phyloP scores from a whole-genome alignment of 2,888 invertebrate species.

The Oxyteleia sp. region DNA sequence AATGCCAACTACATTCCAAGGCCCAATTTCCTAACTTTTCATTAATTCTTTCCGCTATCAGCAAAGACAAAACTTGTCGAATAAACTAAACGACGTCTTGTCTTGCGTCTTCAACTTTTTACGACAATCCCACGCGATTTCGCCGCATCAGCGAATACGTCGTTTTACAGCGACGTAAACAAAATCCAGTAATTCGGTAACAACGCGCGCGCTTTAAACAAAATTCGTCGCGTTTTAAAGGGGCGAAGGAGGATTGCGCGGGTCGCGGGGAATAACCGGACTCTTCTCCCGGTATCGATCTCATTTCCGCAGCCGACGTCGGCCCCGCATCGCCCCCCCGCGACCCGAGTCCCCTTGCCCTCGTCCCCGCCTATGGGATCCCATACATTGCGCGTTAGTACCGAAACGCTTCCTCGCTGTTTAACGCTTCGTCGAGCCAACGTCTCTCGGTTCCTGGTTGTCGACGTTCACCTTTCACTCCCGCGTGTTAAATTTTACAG shows the following conservation, averaged over 20 bases:
- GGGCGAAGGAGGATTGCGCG: slow-evolving; percentile 70
- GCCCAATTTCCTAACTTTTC: background rate
- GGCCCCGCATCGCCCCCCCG: slow-evolving; percentile 53
- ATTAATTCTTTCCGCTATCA: background rate
- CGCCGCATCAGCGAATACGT: background rate
- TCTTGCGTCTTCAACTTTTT: background rate
- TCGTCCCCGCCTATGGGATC: slow-evolving; percentile 58
- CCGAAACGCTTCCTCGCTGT: slow-evolving; percentile 57
- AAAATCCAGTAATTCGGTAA: slow-evolving; percentile 10
- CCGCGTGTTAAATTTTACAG: slow-evolving; percentile 35
- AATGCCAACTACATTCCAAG: no score
- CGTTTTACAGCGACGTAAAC: slow-evolving; percentile 5
- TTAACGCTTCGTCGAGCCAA: slow-evolving; percentile 60
- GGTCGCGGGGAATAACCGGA: slow-evolving; percentile 78
- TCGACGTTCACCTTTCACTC: slow-evolving; percentile 75
- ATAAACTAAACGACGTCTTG: background rate
- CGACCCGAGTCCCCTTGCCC: slow-evolving; percentile 46
- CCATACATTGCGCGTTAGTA: slow-evolving; percentile 60
- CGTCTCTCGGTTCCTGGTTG: slow-evolving; percentile 75
- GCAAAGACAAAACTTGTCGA: background rate
- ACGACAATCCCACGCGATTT: background rate
- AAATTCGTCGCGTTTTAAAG: slow-evolving; percentile 48
- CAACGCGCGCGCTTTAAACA: slow-evolving; percentile 18
- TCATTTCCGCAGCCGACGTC: slow-evolving; percentile 74
- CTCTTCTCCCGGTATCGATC: slow-evolving; percentile 79